A percentile compares a stretch with the other conserved stretches of the same genome.
Conservation (phyloP, 2,113 vertebrate genomes). For the Neomonachus schauinslandi region DNA sequence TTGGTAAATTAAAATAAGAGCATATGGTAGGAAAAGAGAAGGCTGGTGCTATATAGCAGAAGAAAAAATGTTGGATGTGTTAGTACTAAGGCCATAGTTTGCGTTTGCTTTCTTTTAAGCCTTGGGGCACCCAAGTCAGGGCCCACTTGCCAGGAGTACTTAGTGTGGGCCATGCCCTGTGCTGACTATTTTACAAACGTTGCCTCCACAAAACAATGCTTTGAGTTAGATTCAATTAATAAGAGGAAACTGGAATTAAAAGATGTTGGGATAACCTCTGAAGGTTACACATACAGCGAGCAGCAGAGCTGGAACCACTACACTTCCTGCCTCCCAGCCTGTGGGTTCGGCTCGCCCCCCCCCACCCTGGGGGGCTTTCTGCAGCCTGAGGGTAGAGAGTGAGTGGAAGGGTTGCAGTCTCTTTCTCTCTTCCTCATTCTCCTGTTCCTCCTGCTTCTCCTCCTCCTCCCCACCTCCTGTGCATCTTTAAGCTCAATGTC, state of each 20-base stretch:
- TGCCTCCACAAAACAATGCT: neutral
- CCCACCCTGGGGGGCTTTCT: neutral
- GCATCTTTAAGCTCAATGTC: conserved; percentile 56
- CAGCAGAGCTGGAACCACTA: neutral
- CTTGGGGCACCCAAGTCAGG: neutral
- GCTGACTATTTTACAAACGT: neutral
- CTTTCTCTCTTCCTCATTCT: neutral
- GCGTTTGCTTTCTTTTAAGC: neutral
- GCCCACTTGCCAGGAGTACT: neutral
- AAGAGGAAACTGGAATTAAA: neutral
- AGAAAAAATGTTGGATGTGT: neutral
- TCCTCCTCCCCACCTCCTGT: conserved; percentile 61
- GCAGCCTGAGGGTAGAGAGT: neutral
- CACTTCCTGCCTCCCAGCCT: neutral
- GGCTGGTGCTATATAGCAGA: neutral
- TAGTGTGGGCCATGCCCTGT: neutral
- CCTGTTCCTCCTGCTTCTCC: neutral
- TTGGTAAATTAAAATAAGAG: neutral
- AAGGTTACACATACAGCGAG: neutral
- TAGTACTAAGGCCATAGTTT: neutral
- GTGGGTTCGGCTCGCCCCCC: too few species aligned
- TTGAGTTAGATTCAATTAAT: neutral
- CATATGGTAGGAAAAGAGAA: neutral
- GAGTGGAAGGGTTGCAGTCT: neutral
- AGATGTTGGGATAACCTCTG: neutral